Conservation (phyloP, 2,888 invertebrate species). For the Papilio gigon region DNA sequence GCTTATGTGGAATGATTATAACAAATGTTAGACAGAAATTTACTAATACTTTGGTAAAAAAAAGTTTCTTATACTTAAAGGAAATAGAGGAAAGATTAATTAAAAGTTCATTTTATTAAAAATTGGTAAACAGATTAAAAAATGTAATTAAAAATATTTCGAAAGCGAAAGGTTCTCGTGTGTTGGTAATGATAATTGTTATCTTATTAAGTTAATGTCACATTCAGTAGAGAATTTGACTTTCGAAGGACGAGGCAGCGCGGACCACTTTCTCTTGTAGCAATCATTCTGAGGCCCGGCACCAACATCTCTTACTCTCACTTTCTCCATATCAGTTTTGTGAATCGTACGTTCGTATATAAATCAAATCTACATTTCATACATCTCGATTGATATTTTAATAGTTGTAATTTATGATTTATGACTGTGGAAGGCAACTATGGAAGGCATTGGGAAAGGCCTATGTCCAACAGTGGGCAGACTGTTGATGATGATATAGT, state of each 20-base stretch:
- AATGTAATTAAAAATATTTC: too few species aligned
- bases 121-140: neutral
- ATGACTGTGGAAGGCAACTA: too few species aligned
- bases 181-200: constrained; percentile 27
- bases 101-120: neutral
- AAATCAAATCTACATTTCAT: constrained; percentile 21
- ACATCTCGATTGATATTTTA: constrained; percentile 8
- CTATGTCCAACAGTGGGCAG: too few species aligned
- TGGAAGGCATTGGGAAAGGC: too few species aligned
- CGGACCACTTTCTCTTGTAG: constrained; percentile 40
- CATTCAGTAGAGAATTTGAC: constrained; percentile 34
- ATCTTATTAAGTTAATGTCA: constrained; percentile 24
- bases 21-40: too few species aligned
- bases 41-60: too few species aligned
- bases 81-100: neutral
- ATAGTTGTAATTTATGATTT: neutral
- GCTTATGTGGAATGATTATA: too few species aligned
- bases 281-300: constrained; percentile 35
- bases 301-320: constrained; percentile 38
- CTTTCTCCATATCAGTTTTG: constrained; percentile 40
- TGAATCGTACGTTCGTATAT: constrained; percentile 31
- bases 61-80: neutral
- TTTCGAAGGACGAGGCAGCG: constrained; percentile 40
- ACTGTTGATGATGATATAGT: too few species aligned
- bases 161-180: constrained; percentile 23